Conservation (phyloP, 2,797 vertebrate species). For the Alcedo quadribrachys region DNA sequence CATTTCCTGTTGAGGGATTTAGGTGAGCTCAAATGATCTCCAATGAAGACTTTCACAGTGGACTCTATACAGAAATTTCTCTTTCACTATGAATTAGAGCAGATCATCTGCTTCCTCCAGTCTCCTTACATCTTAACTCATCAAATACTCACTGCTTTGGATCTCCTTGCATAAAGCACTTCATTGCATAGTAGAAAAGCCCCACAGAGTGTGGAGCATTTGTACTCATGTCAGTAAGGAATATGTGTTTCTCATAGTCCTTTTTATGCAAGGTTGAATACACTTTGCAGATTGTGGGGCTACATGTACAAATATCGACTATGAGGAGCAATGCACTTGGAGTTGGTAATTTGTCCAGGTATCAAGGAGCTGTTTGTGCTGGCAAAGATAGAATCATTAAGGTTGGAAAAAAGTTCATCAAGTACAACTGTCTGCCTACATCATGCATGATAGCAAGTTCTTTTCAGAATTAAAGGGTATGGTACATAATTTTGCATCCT, state of each 20-base stretch:
- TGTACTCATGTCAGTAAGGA: background rate
- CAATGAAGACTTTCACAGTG: background rate
- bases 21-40: background rate
- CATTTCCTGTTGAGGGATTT: background rate
- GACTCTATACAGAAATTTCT: background rate
- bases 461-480: background rate
- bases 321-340: background rate
- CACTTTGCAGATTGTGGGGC: background rate
- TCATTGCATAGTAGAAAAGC: background rate
- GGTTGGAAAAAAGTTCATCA: no score
- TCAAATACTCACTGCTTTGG: background rate
- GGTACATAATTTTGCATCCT: background rate
- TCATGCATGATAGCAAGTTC: rapidly evolving
- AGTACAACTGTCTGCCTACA: no score
- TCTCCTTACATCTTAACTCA: background rate
- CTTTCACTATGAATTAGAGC: background rate
- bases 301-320: background rate
- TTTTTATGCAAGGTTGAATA: background rate
- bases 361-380: background rate
- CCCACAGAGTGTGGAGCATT: background rate
- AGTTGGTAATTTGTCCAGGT: background rate
- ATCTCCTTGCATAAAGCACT: background rate
- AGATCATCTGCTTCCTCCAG: background rate
- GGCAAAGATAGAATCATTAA: background rate
- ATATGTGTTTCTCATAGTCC: background rate